Conservation (phyloP, 2,113 vertebrate species). For the Scomber japonicus region DNA sequence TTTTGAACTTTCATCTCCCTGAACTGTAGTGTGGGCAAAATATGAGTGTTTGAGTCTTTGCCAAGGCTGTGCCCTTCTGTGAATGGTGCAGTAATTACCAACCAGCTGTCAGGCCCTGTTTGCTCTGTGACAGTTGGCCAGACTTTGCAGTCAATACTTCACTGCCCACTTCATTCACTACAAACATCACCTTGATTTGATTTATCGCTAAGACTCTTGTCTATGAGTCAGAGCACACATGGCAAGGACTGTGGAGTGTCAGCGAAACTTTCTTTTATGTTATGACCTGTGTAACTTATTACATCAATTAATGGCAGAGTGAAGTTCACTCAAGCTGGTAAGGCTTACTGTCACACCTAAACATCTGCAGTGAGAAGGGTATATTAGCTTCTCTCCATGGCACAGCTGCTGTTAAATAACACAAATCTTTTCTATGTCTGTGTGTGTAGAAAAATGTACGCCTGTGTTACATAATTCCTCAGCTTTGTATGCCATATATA, state of each 20-base stretch:
- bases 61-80: constrained; percentile 31
- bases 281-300: no score
- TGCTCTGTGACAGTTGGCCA: constrained; percentile 45
- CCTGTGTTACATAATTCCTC: constrained; percentile 21
- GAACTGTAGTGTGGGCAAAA: constrained; percentile 8
- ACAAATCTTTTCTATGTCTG: not conserved
- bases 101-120: constrained; percentile 53
- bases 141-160: constrained; percentile 64
- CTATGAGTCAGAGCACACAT: constrained; percentile 28
- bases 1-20: constrained; percentile 40
- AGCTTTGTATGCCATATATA: not conserved
- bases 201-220: constrained; percentile 28
- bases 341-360: not conserved
- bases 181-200: constrained; percentile 58
- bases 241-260: not conserved
- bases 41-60: constrained; percentile 31
- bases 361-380: not conserved
- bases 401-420: not conserved
- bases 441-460: not conserved
- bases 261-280: not conserved
- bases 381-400: not conserved
- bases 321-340: not conserved
- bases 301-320: no score
- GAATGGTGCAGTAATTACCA: constrained; percentile 56
- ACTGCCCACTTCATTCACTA: constrained; percentile 56